Evolutionary conservation across 2,888 invertebrate species (phyloP), one percentile per base, ranked within the genome.

Genomic region (Drosophila mulleri): DNA sequence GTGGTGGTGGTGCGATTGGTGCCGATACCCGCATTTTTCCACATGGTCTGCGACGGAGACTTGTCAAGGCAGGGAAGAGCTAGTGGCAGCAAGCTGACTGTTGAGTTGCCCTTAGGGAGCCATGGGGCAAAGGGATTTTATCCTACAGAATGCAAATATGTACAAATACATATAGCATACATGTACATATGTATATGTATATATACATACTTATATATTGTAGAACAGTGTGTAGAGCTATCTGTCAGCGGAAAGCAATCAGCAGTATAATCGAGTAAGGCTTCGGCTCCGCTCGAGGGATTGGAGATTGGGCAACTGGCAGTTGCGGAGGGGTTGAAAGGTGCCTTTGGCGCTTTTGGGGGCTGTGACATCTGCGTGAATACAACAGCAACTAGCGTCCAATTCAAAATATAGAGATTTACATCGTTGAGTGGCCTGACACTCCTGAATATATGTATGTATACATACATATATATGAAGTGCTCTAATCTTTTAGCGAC

Each of bases 251-350:
- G 86, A 87, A 86, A 87, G 83, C 86, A 87, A 86, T 86, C 86
- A 86, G 87, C 77, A 87, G 77, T 77, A 86, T 85, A 86, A 86
- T 86, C 87, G 87, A 85, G 78, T 84, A 78, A 83, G 76, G 84
- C 87, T 82, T 72, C 67, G 53, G 61, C 72, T 67, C 50, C 52
- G 75, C 65, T 56, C 23, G 26, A 47, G 56, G n/a, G 29, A 47
- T 16, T 26, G 37, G n/a, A 50, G 59, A 41, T 32, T 45, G 41
- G 29, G 32, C 20, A 42, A 29, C 29, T 29, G 26, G 26, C 26
- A 6, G 54, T 29, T 29, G n/a, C 29, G 39, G 16, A 16, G 44
- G 45, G 41, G 58, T 54, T 50, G 35, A 37, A 54, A 59, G 47
- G 42, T 18, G 35, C 53, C 63, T 45, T 45, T 62, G 72, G 69